phyloP scores from a whole-genome alignment of 92 coral and sea anemone species.

The Epizoanthus scotinus region DNA sequence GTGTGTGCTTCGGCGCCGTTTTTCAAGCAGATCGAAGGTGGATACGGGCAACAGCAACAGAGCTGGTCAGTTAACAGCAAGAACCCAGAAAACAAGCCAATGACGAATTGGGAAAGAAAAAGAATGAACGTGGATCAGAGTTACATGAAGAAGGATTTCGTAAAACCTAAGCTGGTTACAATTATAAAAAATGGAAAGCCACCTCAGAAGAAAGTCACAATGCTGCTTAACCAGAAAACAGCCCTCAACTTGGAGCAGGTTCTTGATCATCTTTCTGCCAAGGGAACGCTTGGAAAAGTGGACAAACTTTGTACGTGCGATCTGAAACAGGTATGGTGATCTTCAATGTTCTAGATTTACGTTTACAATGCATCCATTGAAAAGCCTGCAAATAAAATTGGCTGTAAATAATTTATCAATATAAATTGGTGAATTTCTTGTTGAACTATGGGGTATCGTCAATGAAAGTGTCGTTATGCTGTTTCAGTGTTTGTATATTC shows the following conservation, averaged over 20 bases:
- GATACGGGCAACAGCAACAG: constrained; percentile 69
- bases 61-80: constrained; percentile 75
- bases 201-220: constrained; percentile 99
- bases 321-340: constrained; percentile 73
- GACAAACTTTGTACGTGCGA: constrained; percentile 89
- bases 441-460: not conserved
- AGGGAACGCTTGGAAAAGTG: constrained; percentile 96
- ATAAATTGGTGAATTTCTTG: constrained; percentile 10
- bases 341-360: constrained; percentile 36
- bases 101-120: constrained; percentile 30
- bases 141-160: constrained; percentile 77
- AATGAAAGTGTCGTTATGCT: not conserved
- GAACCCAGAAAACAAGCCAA: constrained; percentile 48
- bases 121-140: not conserved
- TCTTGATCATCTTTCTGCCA: constrained; percentile 92
- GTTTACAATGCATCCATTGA: constrained; percentile 30
- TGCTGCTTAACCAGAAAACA: constrained; percentile 91
- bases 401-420: constrained; percentile 33
- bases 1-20: constrained; percentile 79
- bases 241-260: constrained; percentile 92
- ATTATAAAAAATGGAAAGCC: constrained; percentile 95
- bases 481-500: constrained; percentile 22
- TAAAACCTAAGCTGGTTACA: constrained; percentile 94
- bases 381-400: constrained; percentile 23
- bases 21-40: constrained; percentile 76